Conservation (phyloP, 2,797 vertebrate genomes). For the Onychomys torridus region DNA sequence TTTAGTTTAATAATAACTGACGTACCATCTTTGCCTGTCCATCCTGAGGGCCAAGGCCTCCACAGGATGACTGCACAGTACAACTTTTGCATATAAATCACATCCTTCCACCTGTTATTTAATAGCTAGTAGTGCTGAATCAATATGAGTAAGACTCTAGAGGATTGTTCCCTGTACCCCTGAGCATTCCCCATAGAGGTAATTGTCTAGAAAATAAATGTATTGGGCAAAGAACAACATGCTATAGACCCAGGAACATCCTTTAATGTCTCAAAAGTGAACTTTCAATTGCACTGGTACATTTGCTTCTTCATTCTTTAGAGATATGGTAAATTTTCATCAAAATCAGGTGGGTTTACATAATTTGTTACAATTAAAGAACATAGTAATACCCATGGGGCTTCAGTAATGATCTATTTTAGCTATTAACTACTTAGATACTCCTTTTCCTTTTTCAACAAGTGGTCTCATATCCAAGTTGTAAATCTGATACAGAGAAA, state of each 20-base stretch:
- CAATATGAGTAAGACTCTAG: constrained; percentile 64
- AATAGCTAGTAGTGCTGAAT: constrained; percentile 77
- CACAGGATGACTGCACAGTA: neutral
- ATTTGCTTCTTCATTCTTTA: constrained; percentile 28
- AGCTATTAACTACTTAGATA: constrained; percentile 68
- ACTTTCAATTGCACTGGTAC: neutral
- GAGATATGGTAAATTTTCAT: constrained; percentile 40
- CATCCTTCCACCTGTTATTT: constrained; percentile 79
- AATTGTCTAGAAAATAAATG: constrained; percentile 77
- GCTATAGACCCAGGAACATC: constrained; percentile 54
- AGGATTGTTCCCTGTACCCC: constrained; percentile 72
- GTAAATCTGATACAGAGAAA: constrained; percentile 85
- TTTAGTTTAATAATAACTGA: constrained; percentile 65
- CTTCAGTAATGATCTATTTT: constrained; percentile 79
- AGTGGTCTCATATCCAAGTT: constrained; percentile 76
- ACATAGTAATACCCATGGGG: neutral
- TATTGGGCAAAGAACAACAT: constrained; percentile 65
- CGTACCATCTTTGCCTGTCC: constrained; percentile 3
- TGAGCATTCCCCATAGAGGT: constrained; percentile 72
- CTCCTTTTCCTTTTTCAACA: constrained; percentile 72
- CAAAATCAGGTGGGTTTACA: constrained; percentile 42
- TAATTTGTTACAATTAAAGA: constrained; percentile 72
- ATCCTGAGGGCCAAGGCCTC: constrained; percentile 38
- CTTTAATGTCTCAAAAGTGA: constrained; percentile 59
- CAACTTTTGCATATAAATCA: constrained; percentile 69